Percentiles rank a stretch among this genome's conserved stretches.
Conservation (phyloP, 1,140 invertebrate genomes). For the Papilio aristodemus region DNA sequence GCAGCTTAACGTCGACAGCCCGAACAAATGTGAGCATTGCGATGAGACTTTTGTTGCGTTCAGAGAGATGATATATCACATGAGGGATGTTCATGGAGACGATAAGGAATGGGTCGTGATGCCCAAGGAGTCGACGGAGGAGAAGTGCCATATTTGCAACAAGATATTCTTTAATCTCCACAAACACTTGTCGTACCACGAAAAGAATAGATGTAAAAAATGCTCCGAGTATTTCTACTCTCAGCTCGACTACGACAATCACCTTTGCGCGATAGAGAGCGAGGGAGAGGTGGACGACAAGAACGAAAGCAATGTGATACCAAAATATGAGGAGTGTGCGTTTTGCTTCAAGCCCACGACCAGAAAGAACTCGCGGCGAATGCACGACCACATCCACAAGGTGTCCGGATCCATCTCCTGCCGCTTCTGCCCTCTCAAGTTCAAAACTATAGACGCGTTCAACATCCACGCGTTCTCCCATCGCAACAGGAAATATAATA, state of each 20-base stretch:
- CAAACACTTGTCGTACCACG: conserved; percentile 73
- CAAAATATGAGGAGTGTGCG: conserved; percentile 70
- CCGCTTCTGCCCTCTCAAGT: conserved; percentile 72
- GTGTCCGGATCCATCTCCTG: conserved; percentile 73
- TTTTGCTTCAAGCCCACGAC: conserved; percentile 78
- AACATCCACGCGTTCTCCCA: conserved; percentile 77
- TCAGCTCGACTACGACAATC: conserved; percentile 62
- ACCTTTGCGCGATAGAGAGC: conserved; percentile 73
- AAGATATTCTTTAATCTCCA: conserved; percentile 75
- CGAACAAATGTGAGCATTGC: conserved; percentile 75
- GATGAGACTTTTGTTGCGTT: conserved; percentile 74
- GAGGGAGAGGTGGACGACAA: conserved; percentile 58
- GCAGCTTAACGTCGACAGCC: conserved; percentile 68
- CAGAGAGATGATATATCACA: conserved; percentile 72
- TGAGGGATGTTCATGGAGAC: conserved; percentile 69
- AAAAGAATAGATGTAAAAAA: conserved; percentile 76
- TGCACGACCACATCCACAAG: conserved; percentile 65
- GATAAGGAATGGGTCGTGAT: conserved; percentile 72
- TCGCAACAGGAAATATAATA: conserved; percentile 71
- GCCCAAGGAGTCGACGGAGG: conserved; percentile 67
- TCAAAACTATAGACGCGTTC: conserved; percentile 75
- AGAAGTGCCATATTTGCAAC: conserved; percentile 72
- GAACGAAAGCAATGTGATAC: conserved; percentile 38
- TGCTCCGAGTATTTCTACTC: conserved; percentile 77
- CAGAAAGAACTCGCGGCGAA: conserved; percentile 55